Conservation (phyloP, 2,797 vertebrate genomes). For the Brachymystax lenok region DNA sequence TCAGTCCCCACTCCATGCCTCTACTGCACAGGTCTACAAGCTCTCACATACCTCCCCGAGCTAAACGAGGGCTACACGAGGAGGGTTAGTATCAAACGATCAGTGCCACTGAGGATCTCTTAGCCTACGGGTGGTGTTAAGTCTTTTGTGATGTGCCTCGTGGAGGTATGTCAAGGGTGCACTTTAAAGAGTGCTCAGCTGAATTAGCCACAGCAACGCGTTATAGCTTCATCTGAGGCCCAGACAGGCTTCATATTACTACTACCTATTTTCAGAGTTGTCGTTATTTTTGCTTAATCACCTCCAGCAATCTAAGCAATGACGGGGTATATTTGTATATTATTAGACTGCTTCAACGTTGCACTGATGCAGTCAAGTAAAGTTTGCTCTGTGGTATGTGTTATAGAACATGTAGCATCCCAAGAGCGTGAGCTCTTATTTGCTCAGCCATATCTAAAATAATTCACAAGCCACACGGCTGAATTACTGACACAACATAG, state of each 20-base stretch:
- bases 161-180: conserved; percentile 14
- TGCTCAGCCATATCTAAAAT: conserved; percentile 44
- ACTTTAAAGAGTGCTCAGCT: conserved; percentile 24
- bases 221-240: conserved; percentile 15
- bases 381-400: no score
- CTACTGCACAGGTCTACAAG: conserved; percentile 42
- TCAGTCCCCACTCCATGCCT: conserved; percentile 34
- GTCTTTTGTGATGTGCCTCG: conserved; percentile 35
- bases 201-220: conserved; percentile 20
- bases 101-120: conserved; percentile 19
- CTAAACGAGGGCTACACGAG: conserved; percentile 48
- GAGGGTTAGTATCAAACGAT: conserved; percentile 50
- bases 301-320: no score
- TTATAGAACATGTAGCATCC: conserved; percentile 18
- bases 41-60: conserved; percentile 54
- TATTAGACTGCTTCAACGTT: no score
- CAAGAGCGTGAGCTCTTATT: conserved; percentile 37
- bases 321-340: no score
- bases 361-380: no score
- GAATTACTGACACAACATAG: conserved; percentile 30
- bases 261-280: no score
- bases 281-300: no score
- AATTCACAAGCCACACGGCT: conserved; percentile 43
- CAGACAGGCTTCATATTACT: no score
- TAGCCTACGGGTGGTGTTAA: conserved; percentile 6